phyloP scores from a whole-genome alignment of 2,113 vertebrate genomes.

The Lagopus muta region DNA sequence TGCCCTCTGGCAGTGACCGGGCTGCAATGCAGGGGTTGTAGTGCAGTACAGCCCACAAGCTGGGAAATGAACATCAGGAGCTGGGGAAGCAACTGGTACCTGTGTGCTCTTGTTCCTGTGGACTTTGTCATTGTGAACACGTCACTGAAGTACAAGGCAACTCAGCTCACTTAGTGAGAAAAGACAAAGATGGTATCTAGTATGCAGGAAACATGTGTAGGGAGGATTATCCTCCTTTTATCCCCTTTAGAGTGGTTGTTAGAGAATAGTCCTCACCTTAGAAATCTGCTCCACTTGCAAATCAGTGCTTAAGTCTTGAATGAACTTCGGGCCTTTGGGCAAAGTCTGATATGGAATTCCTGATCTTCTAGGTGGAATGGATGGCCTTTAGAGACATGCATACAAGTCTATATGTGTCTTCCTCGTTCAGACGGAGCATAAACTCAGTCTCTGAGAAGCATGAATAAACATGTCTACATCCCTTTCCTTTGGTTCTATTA shows the following conservation, averaged over 20 bases:
- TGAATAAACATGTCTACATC: background rate
- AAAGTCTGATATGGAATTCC: background rate
- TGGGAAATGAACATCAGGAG: background rate
- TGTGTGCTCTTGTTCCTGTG: background rate
- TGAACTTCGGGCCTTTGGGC: background rate
- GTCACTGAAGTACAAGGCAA: background rate
- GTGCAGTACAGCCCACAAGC: background rate
- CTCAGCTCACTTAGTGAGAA: background rate
- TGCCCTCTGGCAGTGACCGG: background rate
- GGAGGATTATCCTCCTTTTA: background rate
- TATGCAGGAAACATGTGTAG: background rate
- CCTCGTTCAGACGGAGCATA: accelerated
- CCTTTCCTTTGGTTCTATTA: slow-evolving; percentile 62
- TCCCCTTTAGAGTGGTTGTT: background rate
- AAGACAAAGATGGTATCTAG: background rate
- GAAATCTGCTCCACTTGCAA: background rate
- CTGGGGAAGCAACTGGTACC: background rate
- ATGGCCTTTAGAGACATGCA: background rate
- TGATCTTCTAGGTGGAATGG: accelerated
- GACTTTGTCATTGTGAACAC: background rate
- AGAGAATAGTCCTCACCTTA: background rate
- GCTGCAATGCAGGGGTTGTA: background rate
- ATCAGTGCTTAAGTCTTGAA: background rate
- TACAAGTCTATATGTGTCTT: accelerated
- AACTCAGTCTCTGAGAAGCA: accelerated